Conservation (phyloP, 2,888 invertebrate species). For the Rotaria macrura region DNA sequence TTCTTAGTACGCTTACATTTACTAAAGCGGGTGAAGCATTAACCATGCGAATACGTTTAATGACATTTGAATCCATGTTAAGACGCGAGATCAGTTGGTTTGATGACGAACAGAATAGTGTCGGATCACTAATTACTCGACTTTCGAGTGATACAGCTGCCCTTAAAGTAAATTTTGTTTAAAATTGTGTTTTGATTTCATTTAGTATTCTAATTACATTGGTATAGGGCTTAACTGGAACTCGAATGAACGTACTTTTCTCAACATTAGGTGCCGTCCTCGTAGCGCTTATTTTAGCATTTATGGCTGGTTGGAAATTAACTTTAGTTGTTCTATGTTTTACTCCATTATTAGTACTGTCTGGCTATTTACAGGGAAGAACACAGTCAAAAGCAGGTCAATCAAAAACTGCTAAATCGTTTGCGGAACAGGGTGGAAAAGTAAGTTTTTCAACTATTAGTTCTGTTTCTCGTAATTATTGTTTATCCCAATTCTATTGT, state of each 20-base stretch:
- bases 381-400: neutral
- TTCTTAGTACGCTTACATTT: neutral
- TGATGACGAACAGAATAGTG: slow-evolving; percentile 45
- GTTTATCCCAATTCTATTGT: too few species aligned
- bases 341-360: slow-evolving; percentile 50
- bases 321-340: slow-evolving; percentile 55
- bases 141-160: slow-evolving; percentile 48
- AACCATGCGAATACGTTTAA: slow-evolving; percentile 61
- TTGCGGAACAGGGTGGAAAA: neutral
- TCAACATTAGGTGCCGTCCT: slow-evolving; percentile 63
- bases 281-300: slow-evolving; percentile 58
- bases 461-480: slow-evolving; percentile 32
- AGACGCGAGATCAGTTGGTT: slow-evolving; percentile 50
- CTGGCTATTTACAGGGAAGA: slow-evolving; percentile 10
- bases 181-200: too few species aligned
- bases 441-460: neutral
- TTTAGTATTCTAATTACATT: too few species aligned
- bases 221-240: slow-evolving; percentile 38
- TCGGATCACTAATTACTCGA: slow-evolving; percentile 46
- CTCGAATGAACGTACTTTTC: slow-evolving; percentile 39
- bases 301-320: slow-evolving; percentile 54
- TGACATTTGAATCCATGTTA: slow-evolving; percentile 50
- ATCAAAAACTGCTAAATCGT: neutral
- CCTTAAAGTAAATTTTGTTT: slow-evolving; percentile 36
- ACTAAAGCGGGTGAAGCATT: slow-evolving; percentile 59